These are phyloP conservation scores for Diarsia dahlii DNA, from an alignment of 2,888 invertebrate genomes.

Conservation along the genomic window DNA sequence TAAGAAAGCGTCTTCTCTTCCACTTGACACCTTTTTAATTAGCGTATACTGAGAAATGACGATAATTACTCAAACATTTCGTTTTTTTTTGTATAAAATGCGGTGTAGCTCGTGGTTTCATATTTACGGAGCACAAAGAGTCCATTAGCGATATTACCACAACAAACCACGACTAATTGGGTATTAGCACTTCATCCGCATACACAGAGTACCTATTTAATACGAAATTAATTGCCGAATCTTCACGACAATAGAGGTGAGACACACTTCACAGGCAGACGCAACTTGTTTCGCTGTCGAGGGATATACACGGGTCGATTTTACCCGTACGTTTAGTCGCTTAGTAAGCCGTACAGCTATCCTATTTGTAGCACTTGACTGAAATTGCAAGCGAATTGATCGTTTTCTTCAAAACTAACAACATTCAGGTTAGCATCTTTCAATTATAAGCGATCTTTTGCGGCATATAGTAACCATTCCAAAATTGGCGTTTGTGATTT, in stretches of 20 bases:
- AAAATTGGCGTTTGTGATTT: neutral
- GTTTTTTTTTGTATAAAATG: neutral
- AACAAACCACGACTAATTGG: slow-evolving; percentile 57
- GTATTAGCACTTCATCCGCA: slow-evolving; percentile 61
- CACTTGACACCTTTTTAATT: slow-evolving; percentile 48
- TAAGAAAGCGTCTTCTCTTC: slow-evolving; percentile 68
- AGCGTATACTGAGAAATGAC: slow-evolving; percentile 30
- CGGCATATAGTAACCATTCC: neutral
- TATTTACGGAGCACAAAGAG: slow-evolving; percentile 32
- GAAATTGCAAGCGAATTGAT: neutral
- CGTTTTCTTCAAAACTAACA: neutral
- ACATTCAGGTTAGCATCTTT: neutral
- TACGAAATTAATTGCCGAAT: slow-evolving; percentile 68
- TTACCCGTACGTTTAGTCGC: neutral
- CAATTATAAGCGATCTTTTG: neutral
- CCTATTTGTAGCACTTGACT: neutral
- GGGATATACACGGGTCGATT: slow-evolving; percentile 33
- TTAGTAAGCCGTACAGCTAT: neutral
- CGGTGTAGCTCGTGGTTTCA: slow-evolving; percentile 24
- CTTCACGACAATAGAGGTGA: slow-evolving; percentile 63
- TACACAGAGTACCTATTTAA: slow-evolving; percentile 65
- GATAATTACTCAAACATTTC: slow-evolving; percentile 8
- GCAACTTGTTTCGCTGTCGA: slow-evolving; percentile 62
- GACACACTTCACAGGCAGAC: slow-evolving; percentile 67
- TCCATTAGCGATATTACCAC: slow-evolving; percentile 48